A percentile compares a stretch with the other conserved stretches of the same genome.
phyloP scores from a whole-genome alignment of 2,113 vertebrate species.

The Cavia aperea region DNA sequence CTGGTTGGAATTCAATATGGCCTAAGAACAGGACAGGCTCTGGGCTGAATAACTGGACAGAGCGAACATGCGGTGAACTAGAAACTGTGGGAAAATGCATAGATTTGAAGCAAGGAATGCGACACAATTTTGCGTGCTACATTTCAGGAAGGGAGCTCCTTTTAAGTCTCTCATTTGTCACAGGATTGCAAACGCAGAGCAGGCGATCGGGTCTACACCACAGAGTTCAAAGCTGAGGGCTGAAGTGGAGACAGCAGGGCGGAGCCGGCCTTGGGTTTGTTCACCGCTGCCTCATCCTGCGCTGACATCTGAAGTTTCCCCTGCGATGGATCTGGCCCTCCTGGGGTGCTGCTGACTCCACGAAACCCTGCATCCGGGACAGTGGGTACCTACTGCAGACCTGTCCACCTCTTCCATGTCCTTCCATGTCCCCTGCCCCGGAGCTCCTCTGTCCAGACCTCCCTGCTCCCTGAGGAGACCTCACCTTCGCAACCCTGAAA shows the following conservation, averaged over 20 bases:
- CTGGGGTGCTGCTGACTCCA: not conserved
- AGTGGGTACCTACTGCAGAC: not conserved
- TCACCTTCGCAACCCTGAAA: not conserved
- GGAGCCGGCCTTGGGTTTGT: not conserved
- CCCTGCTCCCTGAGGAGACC: not conserved
- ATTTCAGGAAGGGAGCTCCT: not conserved
- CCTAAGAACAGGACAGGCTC: not conserved
- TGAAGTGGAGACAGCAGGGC: not conserved
- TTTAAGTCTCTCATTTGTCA: constrained; percentile 7
- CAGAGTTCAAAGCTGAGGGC: not conserved
- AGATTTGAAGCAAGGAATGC: not conserved
- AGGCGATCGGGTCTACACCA: not conserved
- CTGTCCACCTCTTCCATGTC: not conserved
- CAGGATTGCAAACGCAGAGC: not conserved
- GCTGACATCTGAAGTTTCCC: not conserved
- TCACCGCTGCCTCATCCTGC: not conserved
- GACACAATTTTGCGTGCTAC: not conserved
- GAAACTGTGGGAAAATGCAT: not conserved
- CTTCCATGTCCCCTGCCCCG: not conserved
- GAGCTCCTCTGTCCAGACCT: not conserved
- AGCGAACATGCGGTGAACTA: not conserved
- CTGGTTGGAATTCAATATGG: not conserved
- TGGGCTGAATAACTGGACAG: not conserved
- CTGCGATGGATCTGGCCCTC: not conserved
- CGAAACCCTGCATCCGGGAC: not conserved